Conservation (phyloP, 2,888 invertebrate genomes). For the Atherix ibis region DNA sequence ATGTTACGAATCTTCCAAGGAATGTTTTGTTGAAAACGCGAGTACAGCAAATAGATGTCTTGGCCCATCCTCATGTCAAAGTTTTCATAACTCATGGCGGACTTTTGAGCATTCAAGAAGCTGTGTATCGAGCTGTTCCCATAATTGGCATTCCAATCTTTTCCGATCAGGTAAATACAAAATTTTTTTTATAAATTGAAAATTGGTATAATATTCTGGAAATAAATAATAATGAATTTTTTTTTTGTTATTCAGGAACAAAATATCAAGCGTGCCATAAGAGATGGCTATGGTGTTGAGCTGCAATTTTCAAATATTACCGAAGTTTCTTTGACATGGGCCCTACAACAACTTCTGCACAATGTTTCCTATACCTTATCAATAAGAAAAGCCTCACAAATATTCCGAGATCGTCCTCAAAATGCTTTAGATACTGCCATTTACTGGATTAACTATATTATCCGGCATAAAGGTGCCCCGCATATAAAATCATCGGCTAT, state of each 20-base stretch:
- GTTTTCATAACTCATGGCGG: slow-evolving; percentile 34
- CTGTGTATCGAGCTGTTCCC: slow-evolving; percentile 31
- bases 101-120: slow-evolving; percentile 30
- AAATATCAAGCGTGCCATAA: slow-evolving; percentile 21
- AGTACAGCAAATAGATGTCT: slow-evolving; percentile 36
- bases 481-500: slow-evolving; percentile 24
- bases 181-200: too few species aligned
- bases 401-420: slow-evolving; percentile 29
- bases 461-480: slow-evolving; percentile 26
- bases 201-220: too few species aligned
- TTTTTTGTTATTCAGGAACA: slow-evolving; percentile 17
- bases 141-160: slow-evolving; percentile 32
- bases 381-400: slow-evolving; percentile 23
- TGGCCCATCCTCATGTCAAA: slow-evolving; percentile 32
- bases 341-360: slow-evolving; percentile 24
- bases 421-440: slow-evolving; percentile 28
- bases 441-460: slow-evolving; percentile 32
- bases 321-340: slow-evolving; percentile 22
- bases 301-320: slow-evolving; percentile 25
- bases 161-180: slow-evolving; percentile 26
- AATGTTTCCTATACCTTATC: slow-evolving; percentile 23
- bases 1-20: slow-evolving; percentile 24
- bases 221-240: too few species aligned
- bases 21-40: slow-evolving; percentile 34
- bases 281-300: slow-evolving; percentile 23